Percentiles rank a stretch among this genome's conserved stretches.
Evolutionary conservation across 2,797 vertebrate species (phyloP).

Genomic region (Sphaeramia orbicularis): DNA sequence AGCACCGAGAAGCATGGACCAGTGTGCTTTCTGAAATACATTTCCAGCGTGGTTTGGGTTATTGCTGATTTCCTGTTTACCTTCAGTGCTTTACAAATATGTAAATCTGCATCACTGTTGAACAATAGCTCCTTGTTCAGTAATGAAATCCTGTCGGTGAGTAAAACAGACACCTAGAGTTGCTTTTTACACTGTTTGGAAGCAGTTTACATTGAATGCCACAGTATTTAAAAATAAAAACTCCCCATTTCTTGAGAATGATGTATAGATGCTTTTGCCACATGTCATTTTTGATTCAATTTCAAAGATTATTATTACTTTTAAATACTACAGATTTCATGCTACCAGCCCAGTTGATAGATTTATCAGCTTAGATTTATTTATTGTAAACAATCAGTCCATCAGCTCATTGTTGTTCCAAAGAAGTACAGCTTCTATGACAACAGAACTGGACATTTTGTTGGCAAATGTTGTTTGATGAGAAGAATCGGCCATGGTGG

Average conservation of each 20-base stretch:
- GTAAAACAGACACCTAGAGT: neutral
- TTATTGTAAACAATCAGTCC: neutral
- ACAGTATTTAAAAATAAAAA: too few species aligned
- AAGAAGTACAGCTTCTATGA: conserved; percentile 13
- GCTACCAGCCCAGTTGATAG: neutral
- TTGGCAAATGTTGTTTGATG: conserved; percentile 24
- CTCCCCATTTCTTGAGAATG: too few species aligned
- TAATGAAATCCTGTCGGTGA: neutral
- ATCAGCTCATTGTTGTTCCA: conserved; percentile 5
- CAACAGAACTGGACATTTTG: conserved; percentile 46
- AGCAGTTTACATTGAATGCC: neutral
- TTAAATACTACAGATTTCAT: too few species aligned
- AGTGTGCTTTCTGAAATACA: neutral
- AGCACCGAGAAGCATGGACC: neutral
- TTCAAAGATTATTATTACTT: too few species aligned
- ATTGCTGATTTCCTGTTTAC: conserved; percentile 20
- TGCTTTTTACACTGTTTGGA: neutral
- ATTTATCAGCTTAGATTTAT: neutral
- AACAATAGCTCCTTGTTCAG: conserved; percentile 10
- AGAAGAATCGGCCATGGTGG: conserved; percentile 31
- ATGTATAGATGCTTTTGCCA: too few species aligned
- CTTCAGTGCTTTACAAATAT: neutral
- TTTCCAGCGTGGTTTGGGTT: neutral
- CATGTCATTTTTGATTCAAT: too few species aligned
- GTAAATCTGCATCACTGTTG: neutral